Evolutionary conservation across 2,888 invertebrate genomes (phyloP), one percentile per base, ranked within the genome.

Genomic region (Eurytoma adleriae): DNA sequence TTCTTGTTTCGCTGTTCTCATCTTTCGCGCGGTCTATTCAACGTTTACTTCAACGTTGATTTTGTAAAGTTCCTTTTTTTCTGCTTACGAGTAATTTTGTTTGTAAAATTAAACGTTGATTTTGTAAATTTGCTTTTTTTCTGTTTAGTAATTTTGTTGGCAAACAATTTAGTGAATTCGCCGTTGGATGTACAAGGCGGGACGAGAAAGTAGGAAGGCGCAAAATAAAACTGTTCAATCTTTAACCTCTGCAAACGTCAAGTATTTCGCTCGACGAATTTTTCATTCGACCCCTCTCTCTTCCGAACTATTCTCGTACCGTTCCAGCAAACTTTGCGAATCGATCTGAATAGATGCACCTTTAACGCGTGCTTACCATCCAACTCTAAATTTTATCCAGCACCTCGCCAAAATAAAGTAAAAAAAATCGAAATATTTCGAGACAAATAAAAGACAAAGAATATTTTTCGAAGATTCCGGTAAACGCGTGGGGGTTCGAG

Each of bases 231-330:
- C 66, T 54, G 66, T 74, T 74, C 67, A 66, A 66, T 66, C 40
- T 18, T 20, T 40, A 66, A 66, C 18, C 54, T 54, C 64, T 30
- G 30, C 27, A 67, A 67, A 66, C 57, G 66, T 48, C 57, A 67
- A 74, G 27, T 57, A 56, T 57, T 66, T 73, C 7, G 27, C 59
- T 62, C 52, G 62, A 72, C 18, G 40, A 73, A 73, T 73, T 73
- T 73, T 64, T 64, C 54, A 54, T 64, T 73, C 40, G 30, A 2
- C 14, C 40, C 13, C 14, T 16, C 62, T 30, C 70, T 16, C 20
- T 62, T 7, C 24, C 18, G 30, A 62, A 7, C 50, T 18, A 14
- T 56, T n/a, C 20, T 16, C 50, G 40, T 54, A 68, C 54, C 40
- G 14, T 27, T 52, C 30, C 52, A 14, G 14, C 3, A 24, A 62